phyloP scores from a whole-genome alignment of 2,888 invertebrate genomes.

The Nymphalis urticae region DNA sequence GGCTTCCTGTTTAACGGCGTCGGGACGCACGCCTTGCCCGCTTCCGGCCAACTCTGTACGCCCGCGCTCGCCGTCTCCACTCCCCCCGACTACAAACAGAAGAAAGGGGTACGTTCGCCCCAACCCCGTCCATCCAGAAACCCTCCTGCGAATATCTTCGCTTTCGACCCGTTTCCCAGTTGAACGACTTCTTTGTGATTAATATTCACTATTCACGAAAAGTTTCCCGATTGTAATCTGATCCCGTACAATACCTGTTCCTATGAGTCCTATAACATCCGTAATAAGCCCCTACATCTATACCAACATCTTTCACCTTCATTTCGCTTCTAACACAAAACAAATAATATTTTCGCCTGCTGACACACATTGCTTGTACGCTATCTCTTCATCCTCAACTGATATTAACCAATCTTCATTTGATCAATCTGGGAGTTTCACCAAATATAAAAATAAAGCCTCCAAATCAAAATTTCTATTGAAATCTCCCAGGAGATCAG shows the following conservation, averaged over 20 bases:
- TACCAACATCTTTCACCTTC: not conserved
- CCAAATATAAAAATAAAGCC: not conserved
- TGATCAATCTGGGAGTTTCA: not conserved
- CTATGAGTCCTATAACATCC: not conserved
- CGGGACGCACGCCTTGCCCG: conserved; percentile 61
- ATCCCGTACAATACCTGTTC: not conserved
- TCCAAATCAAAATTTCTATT: not conserved
- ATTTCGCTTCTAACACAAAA: not conserved
- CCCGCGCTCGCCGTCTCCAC: conserved; percentile 54
- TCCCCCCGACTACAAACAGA: conserved; percentile 73
- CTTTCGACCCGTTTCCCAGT: not conserved
- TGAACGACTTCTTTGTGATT: conserved; percentile 3
- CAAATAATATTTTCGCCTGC: conserved; percentile 18
- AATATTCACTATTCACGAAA: not conserved
- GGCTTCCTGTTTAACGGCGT: conserved; percentile 89
- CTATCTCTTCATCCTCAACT: conserved; percentile 11
- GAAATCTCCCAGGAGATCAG: not conserved
- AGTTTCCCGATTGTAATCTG: too few species aligned
- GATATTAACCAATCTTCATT: conserved; percentile 5
- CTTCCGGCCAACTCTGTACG: conserved; percentile 49
- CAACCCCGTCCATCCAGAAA: conserved; percentile 29
- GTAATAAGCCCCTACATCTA: not conserved
- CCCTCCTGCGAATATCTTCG: not conserved
- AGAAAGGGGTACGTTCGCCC: conserved; percentile 77
- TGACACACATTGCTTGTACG: conserved; percentile 16